Conservation (phyloP, 2,888 invertebrate genomes). For the Lamellibrachia columna region DNA sequence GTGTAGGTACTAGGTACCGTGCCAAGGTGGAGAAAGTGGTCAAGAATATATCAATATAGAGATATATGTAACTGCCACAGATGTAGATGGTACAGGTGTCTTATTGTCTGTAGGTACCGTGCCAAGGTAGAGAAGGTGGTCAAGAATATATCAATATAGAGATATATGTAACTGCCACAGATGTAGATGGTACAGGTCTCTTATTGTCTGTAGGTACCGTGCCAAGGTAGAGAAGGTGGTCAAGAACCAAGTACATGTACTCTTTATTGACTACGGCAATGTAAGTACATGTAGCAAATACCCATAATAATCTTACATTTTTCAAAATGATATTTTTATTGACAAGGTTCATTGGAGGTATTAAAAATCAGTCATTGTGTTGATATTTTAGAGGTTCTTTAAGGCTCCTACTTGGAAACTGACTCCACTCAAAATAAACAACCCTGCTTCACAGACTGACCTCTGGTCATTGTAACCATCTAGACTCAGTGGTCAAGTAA, state of each 20-base stretch:
- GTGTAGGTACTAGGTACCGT: constrained; percentile 72
- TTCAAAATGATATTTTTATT: neutral
- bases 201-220: constrained; percentile 73
- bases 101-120: constrained; percentile 73
- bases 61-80: constrained; percentile 27
- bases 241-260: neutral
- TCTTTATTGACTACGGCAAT: constrained; percentile 91
- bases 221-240: constrained; percentile 75
- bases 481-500: too few relatives aligned
- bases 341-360: neutral
- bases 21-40: constrained; percentile 75
- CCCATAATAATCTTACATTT: neutral
- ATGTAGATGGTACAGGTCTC: constrained; percentile 25
- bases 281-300: constrained; percentile 57
- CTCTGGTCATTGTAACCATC: too few relatives aligned
- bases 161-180: constrained; percentile 27
- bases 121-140: constrained; percentile 75
- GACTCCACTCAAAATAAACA: too few relatives aligned
- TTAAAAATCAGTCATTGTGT: neutral
- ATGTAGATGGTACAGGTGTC: constrained; percentile 26
- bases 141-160: neutral
- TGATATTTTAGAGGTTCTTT: neutral
- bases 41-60: neutral
- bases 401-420: too few relatives aligned
- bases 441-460: too few relatives aligned